These are phyloP conservation scores for Drosophila azteca DNA, from an alignment of 1,140 invertebrate species.

Conservation along the genomic window DNA sequence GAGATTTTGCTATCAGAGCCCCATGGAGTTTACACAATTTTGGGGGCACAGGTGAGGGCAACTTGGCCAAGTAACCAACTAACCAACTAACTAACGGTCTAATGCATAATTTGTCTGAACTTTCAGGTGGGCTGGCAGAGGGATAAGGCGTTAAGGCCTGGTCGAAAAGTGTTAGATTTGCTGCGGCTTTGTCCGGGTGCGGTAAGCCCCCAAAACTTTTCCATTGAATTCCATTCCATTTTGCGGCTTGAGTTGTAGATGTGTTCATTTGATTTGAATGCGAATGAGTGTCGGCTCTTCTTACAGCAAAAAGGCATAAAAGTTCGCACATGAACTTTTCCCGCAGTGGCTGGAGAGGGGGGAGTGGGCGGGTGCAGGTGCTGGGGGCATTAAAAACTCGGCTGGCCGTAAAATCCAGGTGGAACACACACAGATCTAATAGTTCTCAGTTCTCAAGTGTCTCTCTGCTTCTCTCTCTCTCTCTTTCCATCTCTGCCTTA, in stretches of 20 bases:
- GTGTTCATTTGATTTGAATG: constrained; percentile 81
- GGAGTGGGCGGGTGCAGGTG: neutral
- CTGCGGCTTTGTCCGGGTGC: constrained; percentile 58
- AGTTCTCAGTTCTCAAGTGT: constrained; percentile 50
- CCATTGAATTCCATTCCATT: constrained; percentile 79
- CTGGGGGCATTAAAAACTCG: constrained; percentile 55
- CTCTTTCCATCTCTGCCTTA: constrained; percentile 34
- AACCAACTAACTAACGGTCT: constrained; percentile 71
- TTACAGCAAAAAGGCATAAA: constrained; percentile 65
- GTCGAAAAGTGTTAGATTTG: constrained; percentile 52
- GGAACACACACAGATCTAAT: constrained; percentile 35
- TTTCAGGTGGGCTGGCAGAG: constrained; percentile 43
- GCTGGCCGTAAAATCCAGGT: constrained; percentile 64
- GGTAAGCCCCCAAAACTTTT: constrained; percentile 62
- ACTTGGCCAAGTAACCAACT: constrained; percentile 51
- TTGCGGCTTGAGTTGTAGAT: constrained; percentile 62
- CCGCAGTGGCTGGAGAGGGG: constrained; percentile 6
- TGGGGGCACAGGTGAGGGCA: constrained; percentile 28
- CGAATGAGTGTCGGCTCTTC: constrained; percentile 43
- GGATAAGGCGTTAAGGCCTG: constrained; percentile 52
- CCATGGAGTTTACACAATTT: constrained; percentile 38
- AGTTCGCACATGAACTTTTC: constrained; percentile 73
- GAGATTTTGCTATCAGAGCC: constrained; percentile 35
- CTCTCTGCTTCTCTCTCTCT: constrained; percentile 7
- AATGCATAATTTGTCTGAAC: constrained; percentile 80